phyloP scores from a whole-genome alignment of 2,888 invertebrate species.

The Tricholauxania praeusta region DNA sequence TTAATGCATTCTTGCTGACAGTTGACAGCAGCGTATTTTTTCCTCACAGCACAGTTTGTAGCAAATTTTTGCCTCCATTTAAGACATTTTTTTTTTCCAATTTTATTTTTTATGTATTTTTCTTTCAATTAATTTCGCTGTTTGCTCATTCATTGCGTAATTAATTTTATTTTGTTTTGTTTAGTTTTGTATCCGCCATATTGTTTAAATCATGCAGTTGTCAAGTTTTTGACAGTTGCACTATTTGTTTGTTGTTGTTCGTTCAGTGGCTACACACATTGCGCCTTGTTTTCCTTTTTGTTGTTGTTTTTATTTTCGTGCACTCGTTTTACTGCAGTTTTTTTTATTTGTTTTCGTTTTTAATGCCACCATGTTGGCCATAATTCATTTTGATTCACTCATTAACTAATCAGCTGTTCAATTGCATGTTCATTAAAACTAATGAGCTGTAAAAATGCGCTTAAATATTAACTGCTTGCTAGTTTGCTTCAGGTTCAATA shows the following conservation, averaged over 20 bases:
- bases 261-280: neutral
- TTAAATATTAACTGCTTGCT: too few relatives aligned
- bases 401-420: neutral
- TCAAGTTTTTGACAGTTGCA: constrained; percentile 19
- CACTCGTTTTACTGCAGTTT: constrained; percentile 1
- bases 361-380: neutral
- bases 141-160: neutral
- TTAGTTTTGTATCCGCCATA: neutral
- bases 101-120: neutral
- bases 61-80: neutral
- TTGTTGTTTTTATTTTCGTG: neutral
- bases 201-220: neutral
- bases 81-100: neutral
- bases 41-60: neutral
- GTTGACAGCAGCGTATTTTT: constrained; percentile 19
- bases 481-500: too few relatives aligned
- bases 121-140: neutral
- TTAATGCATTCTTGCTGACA: constrained; percentile 9
- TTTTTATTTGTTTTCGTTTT: neutral
- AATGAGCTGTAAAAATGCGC: constrained; percentile 3
- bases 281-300: neutral
- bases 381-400: constrained; percentile 13
- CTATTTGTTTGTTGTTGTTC: constrained; percentile 9
- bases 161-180: neutral
- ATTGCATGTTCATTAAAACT: constrained; percentile 22